Evolutionary conservation across 2,797 vertebrate genomes (phyloP), one percentile per base, ranked within the genome.

Genomic region (Gila robusta): DNA sequence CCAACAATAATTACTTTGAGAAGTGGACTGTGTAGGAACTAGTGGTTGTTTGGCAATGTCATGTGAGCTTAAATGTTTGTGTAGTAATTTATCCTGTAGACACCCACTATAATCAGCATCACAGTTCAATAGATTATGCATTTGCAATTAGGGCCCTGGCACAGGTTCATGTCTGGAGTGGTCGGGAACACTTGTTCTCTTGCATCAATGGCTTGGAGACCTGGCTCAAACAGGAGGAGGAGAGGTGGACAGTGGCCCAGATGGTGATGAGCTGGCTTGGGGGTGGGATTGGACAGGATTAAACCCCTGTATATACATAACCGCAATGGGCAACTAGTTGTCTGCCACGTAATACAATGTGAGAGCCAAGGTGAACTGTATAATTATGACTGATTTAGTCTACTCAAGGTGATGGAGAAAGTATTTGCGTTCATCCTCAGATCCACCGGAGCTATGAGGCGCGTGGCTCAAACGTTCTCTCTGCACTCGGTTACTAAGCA

Each of bases 241-340:
- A 62, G 74, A 73, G 32, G 54, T 83, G 81, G 81, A 66, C 28
- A n/a, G 21, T 56, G n/a, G 66, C 54, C 81, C 86, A 87, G 66
- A 78, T 83, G 73, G 76, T 49, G 86, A 83, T 79, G 81, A 76
- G 83, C 64, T 85, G 71, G 81, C 71, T 59, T 64, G 62, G 32
- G 87, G 81, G 84, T 91, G 93, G 95, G 93, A 95, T 96, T 96
- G 95, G 93, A 91, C 90, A 89, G 93, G 95, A 96, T 96, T 97
- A 97, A 96, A 95, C 95, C 96, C 94, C 92, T 87, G 85, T 92
- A 91, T 35, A 35, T 35, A 35, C 35, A 35, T 35, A 19, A 56
- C 52, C 7, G 19, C 52, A 54, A 0, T 56, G 1, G 52, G 21
- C 52, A 23, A 56, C 19, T 23, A 23, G 52, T 23, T 56, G 19